Base-by-base conservation (phyloP, 1,140 invertebrate genomes). In the Panagrolaimus sp. region DNA sequence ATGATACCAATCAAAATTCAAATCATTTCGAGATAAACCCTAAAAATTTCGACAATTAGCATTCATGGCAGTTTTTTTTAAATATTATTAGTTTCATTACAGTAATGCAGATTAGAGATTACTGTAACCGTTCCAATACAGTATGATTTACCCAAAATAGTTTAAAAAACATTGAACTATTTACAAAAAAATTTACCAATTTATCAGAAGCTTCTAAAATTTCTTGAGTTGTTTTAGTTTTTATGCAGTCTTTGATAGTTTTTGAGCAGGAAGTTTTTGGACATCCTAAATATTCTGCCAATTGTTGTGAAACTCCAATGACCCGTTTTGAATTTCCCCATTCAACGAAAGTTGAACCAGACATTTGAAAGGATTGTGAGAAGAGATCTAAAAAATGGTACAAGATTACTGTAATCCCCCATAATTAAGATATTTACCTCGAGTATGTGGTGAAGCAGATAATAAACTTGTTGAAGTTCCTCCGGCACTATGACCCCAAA, bases 401-500 rank as follows among this genome's bases (percentile, higher is more conserved):
- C 14, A n/a, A 43, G 10, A 65, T 65, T 44, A 26, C n/a, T 46
- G 15, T 43, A 43, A 7, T 0, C 28, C 10, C 10, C 17, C 8
- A 6, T 10, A 68, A 68, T 14, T 1, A 66, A 26, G 5, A 26
- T 21, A 1, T n/a, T 12, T 21, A 58, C 75, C 75, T 46, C 69
- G 48, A 21, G 47, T 58, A 28, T 65, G 24, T 1, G 75, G 75
- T 12, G 76, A 78, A 24, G 79, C 21, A 24, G 64, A 71, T 28
- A 83, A 69, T 15, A 70, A 71, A 15, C 44, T 48, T 38, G 71
- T 70, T 5, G 72, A 76, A 43, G 75, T 86, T 0, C 87, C 87
- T 0, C 90, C 90, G 5, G 89, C 89, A 69, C 89, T 89, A 76
- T 89, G 88, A 4, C 90, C 91, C 2, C 90, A 74, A 9, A 85